Evolutionary conservation across 1,140 invertebrate genomes (phyloP).

Genomic region (Daktulosphaira vitifoliae): DNA sequence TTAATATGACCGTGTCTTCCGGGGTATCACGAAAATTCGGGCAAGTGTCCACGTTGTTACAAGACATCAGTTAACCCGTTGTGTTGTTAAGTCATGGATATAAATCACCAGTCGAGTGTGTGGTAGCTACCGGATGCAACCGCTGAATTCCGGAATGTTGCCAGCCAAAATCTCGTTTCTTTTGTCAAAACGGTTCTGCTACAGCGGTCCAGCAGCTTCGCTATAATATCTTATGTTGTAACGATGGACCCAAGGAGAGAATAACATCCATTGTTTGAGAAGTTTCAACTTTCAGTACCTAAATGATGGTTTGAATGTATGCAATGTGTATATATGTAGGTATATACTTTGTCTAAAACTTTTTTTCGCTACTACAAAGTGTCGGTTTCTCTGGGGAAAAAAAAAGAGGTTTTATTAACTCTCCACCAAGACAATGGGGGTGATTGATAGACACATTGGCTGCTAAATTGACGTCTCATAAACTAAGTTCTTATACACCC

Average conservation of each 20-base stretch:
- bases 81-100: background rate
- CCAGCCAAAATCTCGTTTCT: constrained; percentile 18
- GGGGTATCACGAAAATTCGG: no score
- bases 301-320: background rate
- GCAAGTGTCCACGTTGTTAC: no score
- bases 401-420: constrained; percentile 18
- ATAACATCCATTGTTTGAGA: constrained; percentile 11
- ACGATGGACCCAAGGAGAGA: background rate
- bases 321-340: background rate
- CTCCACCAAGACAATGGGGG: background rate
- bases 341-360: constrained; percentile 10
- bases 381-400: background rate
- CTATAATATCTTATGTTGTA: background rate
- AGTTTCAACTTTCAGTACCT: constrained; percentile 24
- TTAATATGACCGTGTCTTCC: no score
- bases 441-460: constrained; percentile 21
- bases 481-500: background rate
- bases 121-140: background rate
- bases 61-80: no score
- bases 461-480: constrained; percentile 15
- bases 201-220: background rate
- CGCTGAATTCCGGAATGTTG: background rate
- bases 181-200: background rate
- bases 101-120: background rate
- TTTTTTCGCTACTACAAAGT: background rate